A percentile compares a stretch with the other conserved stretches of the same genome.
Evolutionary conservation across 2,888 invertebrate genomes (phyloP).

Genomic region (Aromia moschata): DNA sequence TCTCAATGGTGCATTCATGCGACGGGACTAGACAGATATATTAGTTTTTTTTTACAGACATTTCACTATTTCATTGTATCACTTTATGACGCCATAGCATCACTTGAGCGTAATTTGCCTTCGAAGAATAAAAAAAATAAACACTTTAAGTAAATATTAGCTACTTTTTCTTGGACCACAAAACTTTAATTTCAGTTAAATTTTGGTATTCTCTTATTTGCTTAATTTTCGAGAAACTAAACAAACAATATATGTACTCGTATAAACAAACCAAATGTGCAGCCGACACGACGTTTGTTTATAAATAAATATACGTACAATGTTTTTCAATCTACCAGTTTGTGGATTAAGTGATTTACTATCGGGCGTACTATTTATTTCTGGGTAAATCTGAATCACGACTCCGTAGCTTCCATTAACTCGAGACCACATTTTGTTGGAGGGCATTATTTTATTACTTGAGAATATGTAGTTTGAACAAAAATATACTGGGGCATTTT

Average conservation of each 20-base stretch:
- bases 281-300: constrained; percentile 20
- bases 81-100: constrained; percentile 19
- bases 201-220: constrained; percentile 31
- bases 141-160: constrained; percentile 24
- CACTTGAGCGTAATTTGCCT: constrained; percentile 18
- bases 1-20: constrained; percentile 32
- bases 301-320: constrained; percentile 23
- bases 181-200: constrained; percentile 17
- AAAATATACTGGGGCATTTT: too few relatives aligned
- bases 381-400: too few relatives aligned
- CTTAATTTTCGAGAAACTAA: constrained; percentile 30
- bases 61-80: constrained; percentile 23
- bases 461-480: too few relatives aligned
- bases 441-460: too few relatives aligned
- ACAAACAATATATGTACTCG: constrained; percentile 35
- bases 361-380: too few relatives aligned
- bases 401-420: too few relatives aligned
- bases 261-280: constrained; percentile 24
- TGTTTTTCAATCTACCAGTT: constrained; percentile 19
- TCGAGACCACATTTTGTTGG: too few relatives aligned
- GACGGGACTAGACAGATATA: constrained; percentile 12
- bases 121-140: constrained; percentile 23
- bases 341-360: constrained; percentile 18
- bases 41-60: constrained; percentile 19
- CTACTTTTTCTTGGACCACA: constrained; percentile 9